Conservation (phyloP, 1,140 invertebrate genomes). For the Zelostemma sp. region DNA sequence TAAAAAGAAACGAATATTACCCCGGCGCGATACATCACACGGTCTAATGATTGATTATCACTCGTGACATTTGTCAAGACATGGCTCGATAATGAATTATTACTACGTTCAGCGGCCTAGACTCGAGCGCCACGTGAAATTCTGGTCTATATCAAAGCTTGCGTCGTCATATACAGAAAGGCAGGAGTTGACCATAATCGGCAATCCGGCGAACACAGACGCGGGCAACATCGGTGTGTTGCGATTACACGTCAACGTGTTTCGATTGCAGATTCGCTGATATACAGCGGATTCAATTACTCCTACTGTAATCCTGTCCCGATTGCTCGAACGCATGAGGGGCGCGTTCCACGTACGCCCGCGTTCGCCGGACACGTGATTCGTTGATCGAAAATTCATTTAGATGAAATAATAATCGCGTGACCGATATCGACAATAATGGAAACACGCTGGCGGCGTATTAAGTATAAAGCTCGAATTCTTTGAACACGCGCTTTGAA, state of each 20-base stretch:
- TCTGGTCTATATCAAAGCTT: conserved; percentile 17
- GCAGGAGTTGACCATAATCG: conserved; percentile 25
- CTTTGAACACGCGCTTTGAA: conserved; percentile 15
- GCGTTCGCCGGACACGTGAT: conserved; percentile 15
- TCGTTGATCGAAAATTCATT: conserved; percentile 25
- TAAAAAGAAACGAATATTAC: conserved; percentile 1
- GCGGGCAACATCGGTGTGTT: conserved; percentile 16
- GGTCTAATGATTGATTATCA: conserved; percentile 20
- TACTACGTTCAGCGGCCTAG: conserved; percentile 3
- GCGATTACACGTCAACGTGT: conserved; percentile 45
- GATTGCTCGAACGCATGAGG: conserved; percentile 21
- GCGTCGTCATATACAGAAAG: conserved; percentile 5
- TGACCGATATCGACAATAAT: conserved; percentile 2
- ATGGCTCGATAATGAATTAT: conserved; percentile 28
- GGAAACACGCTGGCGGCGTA: neutral
- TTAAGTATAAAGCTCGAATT: neutral
- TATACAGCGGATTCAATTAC: conserved; percentile 51
- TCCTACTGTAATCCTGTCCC: conserved; percentile 29
- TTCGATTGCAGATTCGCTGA: conserved; percentile 39
- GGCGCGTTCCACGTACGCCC: neutral
- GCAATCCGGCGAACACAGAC: conserved; percentile 14
- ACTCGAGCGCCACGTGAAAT: conserved; percentile 20
- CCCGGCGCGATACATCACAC: conserved; percentile 19
- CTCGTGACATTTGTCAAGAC: conserved; percentile 29
- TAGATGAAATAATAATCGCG: conserved; percentile 10